These are phyloP conservation scores for Platycercus adscitus DNA, from an alignment of 2,113 vertebrate species.

Conservation along the genomic window DNA sequence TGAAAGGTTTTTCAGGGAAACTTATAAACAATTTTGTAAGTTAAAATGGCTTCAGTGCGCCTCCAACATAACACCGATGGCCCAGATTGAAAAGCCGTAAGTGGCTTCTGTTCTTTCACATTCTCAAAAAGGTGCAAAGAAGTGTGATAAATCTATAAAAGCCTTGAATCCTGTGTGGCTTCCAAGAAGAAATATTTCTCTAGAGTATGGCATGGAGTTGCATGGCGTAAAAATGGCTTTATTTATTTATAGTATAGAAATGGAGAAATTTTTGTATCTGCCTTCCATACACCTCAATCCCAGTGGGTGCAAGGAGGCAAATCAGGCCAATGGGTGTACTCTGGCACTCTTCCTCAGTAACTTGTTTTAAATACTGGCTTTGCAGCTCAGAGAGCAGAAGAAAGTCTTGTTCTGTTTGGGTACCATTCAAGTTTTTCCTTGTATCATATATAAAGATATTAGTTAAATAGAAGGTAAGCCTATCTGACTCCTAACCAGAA, in stretches of 20 bases:
- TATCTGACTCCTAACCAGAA: not conserved
- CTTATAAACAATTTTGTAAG: not conserved
- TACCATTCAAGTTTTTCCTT: not conserved
- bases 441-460: not conserved
- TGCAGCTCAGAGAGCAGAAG: not conserved
- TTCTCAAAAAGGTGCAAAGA: not conserved
- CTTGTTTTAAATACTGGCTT: not conserved
- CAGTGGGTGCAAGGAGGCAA: not conserved
- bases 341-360: not conserved
- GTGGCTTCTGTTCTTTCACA: not conserved
- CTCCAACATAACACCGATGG: not conserved
- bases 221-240: accelerated
- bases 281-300: not conserved
- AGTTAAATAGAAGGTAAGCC: not conserved
- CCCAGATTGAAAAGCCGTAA: not conserved
- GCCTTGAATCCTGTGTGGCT: not conserved
- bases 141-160: not conserved
- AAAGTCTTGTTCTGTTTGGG: not conserved
- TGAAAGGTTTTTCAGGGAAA: not conserved
- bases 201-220: not conserved
- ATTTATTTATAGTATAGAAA: not conserved
- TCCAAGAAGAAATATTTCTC: not conserved
- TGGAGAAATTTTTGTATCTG: not conserved
- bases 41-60: not conserved
- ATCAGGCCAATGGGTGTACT: not conserved